Conservation (phyloP, 23 tunicate species). For the Aplidium turbinatum region DNA sequence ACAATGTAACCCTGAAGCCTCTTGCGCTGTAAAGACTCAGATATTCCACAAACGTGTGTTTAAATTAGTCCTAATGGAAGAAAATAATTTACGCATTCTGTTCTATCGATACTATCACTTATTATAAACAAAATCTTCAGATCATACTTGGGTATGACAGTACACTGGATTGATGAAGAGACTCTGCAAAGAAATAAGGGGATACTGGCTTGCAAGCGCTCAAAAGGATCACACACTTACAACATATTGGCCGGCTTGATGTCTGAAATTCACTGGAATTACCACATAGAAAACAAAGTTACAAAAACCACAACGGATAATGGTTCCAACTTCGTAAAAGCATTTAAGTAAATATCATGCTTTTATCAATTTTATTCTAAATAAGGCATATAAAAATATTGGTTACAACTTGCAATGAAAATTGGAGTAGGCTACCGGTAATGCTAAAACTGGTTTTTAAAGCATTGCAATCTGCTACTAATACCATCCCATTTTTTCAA, state of each 20-base stretch:
- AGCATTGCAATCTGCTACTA: no score
- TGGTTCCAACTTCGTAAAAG: constrained; percentile 22
- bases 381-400: no score
- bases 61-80: no score
- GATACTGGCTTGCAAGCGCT: constrained; percentile 1
- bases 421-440: no score
- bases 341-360: constrained; percentile 32
- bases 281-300: constrained; percentile 6
- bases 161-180: constrained; percentile 27
- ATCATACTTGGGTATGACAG: constrained; percentile 29
- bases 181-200: constrained; percentile 22
- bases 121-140: no score
- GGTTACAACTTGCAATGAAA: no score
- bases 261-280: constrained; percentile 11
- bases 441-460: no score
- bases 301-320: constrained; percentile 20
- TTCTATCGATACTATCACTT: neutral
- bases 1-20: neutral
- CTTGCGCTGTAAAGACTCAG: no score
- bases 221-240: constrained; percentile 25
- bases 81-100: neutral
- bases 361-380: no score
- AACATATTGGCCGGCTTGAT: constrained; percentile 7
- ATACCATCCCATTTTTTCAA: no score
- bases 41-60: no score